phyloP scores from a whole-genome alignment of 2,888 invertebrate genomes.

The Ligdia adustata region DNA sequence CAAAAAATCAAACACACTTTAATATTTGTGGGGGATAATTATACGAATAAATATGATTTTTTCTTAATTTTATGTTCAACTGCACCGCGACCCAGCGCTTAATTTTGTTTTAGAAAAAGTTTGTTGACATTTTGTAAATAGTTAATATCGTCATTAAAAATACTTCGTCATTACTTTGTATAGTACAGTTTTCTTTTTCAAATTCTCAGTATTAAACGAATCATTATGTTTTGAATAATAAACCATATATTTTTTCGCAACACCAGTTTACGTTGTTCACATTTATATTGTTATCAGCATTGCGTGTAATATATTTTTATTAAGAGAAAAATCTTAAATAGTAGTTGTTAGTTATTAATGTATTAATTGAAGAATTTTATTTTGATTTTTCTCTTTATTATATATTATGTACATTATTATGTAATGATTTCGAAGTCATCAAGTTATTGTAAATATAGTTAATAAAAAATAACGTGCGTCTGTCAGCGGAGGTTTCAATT shows the following conservation, averaged over 20 bases:
- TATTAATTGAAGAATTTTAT: conserved; percentile 83
- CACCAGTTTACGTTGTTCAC: conserved; percentile 70
- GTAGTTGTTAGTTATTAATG: conserved; percentile 81
- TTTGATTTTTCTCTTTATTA: conserved; percentile 82
- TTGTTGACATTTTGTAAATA: conserved; percentile 79
- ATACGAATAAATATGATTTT: not conserved
- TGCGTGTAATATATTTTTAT: conserved; percentile 82
- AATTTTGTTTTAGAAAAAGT: conserved; percentile 53
- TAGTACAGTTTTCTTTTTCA: conserved; percentile 33
- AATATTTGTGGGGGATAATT: not conserved
- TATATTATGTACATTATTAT: conserved; percentile 78
- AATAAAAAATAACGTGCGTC: conserved; percentile 66
- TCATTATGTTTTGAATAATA: conserved; percentile 35
- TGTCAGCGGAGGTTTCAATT: conserved; percentile 66
- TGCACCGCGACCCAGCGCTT: conserved; percentile 51
- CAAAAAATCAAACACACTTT: not conserved
- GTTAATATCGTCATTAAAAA: conserved; percentile 54
- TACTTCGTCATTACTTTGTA: conserved; percentile 40
- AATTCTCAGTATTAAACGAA: conserved; percentile 70
- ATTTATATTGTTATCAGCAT: conserved; percentile 72
- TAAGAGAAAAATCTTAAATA: conserved; percentile 82
- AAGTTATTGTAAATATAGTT: conserved; percentile 80
- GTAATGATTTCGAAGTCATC: conserved; percentile 77
- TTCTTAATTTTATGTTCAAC: conserved; percentile 33
- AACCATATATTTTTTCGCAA: conserved; percentile 49